A percentile compares a stretch with the other conserved stretches of the same genome.
These are phyloP conservation scores for Orius insidiosus DNA, from an alignment of 1,140 invertebrate genomes.

Conservation along the genomic window DNA sequence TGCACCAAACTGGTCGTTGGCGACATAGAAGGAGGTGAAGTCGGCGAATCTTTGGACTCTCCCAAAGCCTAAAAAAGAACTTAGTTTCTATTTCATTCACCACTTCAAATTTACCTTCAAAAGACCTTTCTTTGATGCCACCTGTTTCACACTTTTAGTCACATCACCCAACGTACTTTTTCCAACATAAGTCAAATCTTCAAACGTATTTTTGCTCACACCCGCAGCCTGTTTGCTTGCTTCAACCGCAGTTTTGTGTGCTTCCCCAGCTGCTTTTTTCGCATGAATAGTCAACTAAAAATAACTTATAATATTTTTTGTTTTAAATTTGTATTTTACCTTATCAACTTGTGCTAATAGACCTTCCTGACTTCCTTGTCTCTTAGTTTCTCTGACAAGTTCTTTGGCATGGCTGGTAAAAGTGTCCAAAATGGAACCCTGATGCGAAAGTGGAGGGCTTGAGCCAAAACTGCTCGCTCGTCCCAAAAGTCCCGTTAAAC, in stretches of 20 bases:
- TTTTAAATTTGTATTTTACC: constrained; percentile 28
- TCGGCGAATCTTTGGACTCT: constrained; percentile 13
- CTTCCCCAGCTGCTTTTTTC: constrained; percentile 74
- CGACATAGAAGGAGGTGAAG: constrained; percentile 5
- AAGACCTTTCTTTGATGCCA: constrained; percentile 65
- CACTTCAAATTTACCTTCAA: constrained; percentile 40
- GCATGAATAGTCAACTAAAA: constrained; percentile 59
- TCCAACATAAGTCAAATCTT: constrained; percentile 71
- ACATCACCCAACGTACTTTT: constrained; percentile 72
- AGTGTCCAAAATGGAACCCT: constrained; percentile 66
- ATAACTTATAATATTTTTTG: not conserved
- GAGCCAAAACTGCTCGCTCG: constrained; percentile 40
- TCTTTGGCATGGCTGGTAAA: constrained; percentile 74
- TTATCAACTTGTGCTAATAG: constrained; percentile 79
- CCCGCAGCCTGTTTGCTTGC: constrained; percentile 72
- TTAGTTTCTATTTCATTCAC: not conserved
- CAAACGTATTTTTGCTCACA: constrained; percentile 71
- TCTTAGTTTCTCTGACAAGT: constrained; percentile 62
- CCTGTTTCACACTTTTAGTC: constrained; percentile 81
- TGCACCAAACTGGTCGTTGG: constrained; percentile 21
- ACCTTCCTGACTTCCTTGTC: constrained; percentile 76
- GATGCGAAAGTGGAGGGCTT: constrained; percentile 22
- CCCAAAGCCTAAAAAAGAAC: constrained; percentile 24
- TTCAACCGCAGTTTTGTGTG: constrained; percentile 67
- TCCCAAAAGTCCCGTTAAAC: constrained; percentile 40